Evolutionary conservation across 2,888 invertebrate genomes (phyloP), one percentile per base, ranked within the genome.

Genomic region (Timema podura): DNA sequence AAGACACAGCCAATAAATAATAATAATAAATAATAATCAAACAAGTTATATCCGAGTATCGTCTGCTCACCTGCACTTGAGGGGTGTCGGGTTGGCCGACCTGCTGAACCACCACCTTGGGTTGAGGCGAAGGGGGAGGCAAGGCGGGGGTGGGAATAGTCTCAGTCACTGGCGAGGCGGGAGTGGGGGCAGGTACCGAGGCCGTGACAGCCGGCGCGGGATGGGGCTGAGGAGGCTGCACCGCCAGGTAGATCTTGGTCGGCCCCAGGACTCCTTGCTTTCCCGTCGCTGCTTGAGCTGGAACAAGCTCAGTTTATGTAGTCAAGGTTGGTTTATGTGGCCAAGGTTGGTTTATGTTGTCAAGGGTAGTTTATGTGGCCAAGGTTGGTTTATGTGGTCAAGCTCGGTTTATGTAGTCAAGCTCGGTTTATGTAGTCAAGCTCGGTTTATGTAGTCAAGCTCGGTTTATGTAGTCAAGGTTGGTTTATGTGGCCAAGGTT

Each of bases 191-290:
- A 3, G 30, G 30, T 30, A 30, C 30, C 0, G 77, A 68, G 15
- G 76, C 2, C 2, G 73, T 45, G 13, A 64, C 48, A 11, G 75
- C 68, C 5, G 77, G 69, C 68, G 74, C 68, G 66, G 75, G 75
- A n/a, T 71, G 68, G n/a, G 73, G 68, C 47, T 74, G 74, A 67
- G 88, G 83, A n/a, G 93, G 93, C 79, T 93, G 93, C 68, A 93
- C 92, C 0, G 93, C 93, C 71, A 94, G 82, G 79, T 93, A 93
- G 78, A 93, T 92, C 82, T 93, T 93, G 10, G 92, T 91, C 10
- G 93, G 93, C 5, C 93, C 93, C 73, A 93, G 81, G 76, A 92
- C 91, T 59, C 92, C 92, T 80, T 92, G 91, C 79, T 92, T 93
- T 57, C 93, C 93, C 16, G 91, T 91, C 6, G 91, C 89, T 76